Evolutionary conservation across 1,140 invertebrate genomes (phyloP), one percentile per base, ranked within the genome.

Genomic region (Drosophila funebris): DNA sequence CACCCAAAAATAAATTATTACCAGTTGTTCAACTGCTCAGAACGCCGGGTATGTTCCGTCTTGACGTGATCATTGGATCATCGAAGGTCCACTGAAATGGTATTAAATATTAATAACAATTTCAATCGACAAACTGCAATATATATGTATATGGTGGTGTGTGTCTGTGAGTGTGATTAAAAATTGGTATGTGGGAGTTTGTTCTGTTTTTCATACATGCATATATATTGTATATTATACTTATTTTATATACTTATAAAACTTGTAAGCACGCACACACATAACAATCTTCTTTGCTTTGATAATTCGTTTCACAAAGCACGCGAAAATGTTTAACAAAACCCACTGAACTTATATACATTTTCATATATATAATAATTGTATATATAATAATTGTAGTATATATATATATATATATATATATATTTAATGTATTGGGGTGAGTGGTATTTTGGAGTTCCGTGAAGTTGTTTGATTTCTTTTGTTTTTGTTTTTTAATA

Each of bases 1-100:
- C 24, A 77, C 41, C 64, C 61, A 60, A 33, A 75, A 87, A 82
- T 72, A 71, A 72, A 52, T 72, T 72, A 87, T 85, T 88, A 87
- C 82, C 83, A 81, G 78, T 82, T 82, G 56, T 31, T 52, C 48
- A 52, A 52, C 48, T 33, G 50, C 39, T 50, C 33, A 44, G 20
- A 46, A 61, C 44, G 43, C 33, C 60, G 33, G 13, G 8, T 13
- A 31, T 36, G 66, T 20, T 54, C 31, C 50, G 44, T 18, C 14
- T 36, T 18, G 50, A 56, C 16, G 64, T 43, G 29, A 46, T 46
- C 41, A 43, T 60, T 41, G 29, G 20, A 54, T 61, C 68, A 77
- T 48, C 22, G 70, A 70, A 36, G 50, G 60, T 54, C 58, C 70
- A 78, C 82, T 85, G 83, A 87, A 85, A 85, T 61, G 61, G 78